phyloP scores from a whole-genome alignment of 2,888 invertebrate species.

The Rhingia rostrata region DNA sequence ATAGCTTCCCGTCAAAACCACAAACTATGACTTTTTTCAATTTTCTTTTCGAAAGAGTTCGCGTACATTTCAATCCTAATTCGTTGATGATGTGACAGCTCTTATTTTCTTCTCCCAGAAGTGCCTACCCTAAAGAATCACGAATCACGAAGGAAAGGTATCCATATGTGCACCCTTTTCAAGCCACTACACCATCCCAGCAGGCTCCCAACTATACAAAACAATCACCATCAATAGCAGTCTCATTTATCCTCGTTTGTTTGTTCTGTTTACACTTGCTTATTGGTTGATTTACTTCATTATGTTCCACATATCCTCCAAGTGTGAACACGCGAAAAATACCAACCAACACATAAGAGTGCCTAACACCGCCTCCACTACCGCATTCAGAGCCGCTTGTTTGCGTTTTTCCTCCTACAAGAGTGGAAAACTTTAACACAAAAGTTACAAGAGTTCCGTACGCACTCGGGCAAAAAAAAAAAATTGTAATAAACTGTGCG shows the following conservation, averaged over 20 bases:
- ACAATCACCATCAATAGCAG: too few species aligned
- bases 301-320: constrained; percentile 44
- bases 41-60: too few species aligned
- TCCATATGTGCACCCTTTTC: too few species aligned
- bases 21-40: too few species aligned
- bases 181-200: too few species aligned
- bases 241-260: not conserved
- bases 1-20: too few species aligned
- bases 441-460: constrained; percentile 56
- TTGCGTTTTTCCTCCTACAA: constrained; percentile 32
- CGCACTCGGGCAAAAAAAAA: constrained; percentile 42
- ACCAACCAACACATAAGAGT: not conserved
- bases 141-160: too few species aligned
- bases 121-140: too few species aligned
- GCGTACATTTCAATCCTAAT: too few species aligned
- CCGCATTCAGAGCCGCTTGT: constrained; percentile 45
- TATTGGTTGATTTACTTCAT: constrained; percentile 65
- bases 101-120: too few species aligned
- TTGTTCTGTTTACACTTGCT: constrained; percentile 42
- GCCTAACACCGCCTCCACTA: constrained; percentile 1
- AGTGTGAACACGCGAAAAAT: not conserved
- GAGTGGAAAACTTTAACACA: constrained; percentile 52
- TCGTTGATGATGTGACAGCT: too few species aligned
- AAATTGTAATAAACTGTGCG: constrained; percentile 70
- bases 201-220: too few species aligned